phyloP scores from a whole-genome alignment of 1,140 invertebrate genomes.

The Conopomorpha cramerella region DNA sequence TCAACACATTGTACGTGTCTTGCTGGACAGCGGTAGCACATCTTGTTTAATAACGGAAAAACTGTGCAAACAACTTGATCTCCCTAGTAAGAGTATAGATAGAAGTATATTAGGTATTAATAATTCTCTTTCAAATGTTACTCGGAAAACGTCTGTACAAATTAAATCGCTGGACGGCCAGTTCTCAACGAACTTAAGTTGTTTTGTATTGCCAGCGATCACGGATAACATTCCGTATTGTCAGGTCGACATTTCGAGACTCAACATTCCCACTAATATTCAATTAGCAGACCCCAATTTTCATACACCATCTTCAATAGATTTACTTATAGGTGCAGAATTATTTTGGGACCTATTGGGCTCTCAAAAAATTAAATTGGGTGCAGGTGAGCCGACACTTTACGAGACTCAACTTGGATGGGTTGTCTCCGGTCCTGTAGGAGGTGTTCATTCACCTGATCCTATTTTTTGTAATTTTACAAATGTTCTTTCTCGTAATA shows the following conservation, averaged over 20 bases:
- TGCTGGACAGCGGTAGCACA: slow-evolving; percentile 1
- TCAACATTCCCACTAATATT: slow-evolving; percentile 1
- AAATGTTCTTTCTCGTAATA: too few relatives aligned
- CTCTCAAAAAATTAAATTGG: slow-evolving; percentile 1
- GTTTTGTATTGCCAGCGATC: neutral
- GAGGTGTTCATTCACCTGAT: neutral
- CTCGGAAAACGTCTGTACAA: neutral
- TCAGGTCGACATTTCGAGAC: neutral
- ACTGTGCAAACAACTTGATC: neutral
- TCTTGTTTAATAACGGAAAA: slow-evolving; percentile 2
- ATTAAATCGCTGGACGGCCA: neutral
- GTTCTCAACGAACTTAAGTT: neutral
- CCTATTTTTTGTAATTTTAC: slow-evolving; percentile 3
- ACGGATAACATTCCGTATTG: too few relatives aligned
- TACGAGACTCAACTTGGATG: neutral
- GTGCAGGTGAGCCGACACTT: neutral
- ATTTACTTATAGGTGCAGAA: slow-evolving; percentile 3
- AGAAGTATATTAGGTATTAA: slow-evolving; percentile 1
- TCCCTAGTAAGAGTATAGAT: neutral
- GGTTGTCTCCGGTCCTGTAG: slow-evolving; percentile 3
- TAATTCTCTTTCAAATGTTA: neutral
- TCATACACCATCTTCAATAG: neutral
- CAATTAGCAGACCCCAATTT: slow-evolving; percentile 4
- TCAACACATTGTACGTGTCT: neutral
- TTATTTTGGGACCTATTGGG: slow-evolving; percentile 3